These are phyloP conservation scores for Episyrphus balteatus DNA, from an alignment of 1,140 invertebrate species.

Conservation along the genomic window DNA sequence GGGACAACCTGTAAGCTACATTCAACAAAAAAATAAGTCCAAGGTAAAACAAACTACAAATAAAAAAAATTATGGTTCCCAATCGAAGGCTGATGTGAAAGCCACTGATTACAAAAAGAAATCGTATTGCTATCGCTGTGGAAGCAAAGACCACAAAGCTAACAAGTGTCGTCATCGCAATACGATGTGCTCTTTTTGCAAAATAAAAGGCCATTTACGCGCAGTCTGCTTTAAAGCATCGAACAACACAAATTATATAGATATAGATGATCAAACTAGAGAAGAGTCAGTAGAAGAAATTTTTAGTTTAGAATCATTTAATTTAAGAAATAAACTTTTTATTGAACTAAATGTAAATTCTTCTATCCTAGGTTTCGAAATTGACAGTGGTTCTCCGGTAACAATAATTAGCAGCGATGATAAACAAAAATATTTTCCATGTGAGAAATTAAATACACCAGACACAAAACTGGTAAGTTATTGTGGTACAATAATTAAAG, in stretches of 20 bases:
- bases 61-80: background rate
- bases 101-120: background rate
- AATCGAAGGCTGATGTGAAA: no score
- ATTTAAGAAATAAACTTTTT: background rate
- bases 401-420: slow-evolving; percentile 2
- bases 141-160: background rate
- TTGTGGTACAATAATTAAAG: background rate
- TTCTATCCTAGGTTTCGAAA: background rate
- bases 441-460: no score
- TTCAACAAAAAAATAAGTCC: background rate
- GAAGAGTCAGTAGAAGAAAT: slow-evolving; percentile 1
- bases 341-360: slow-evolving; percentile 2
- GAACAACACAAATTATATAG: background rate
- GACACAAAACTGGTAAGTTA: background rate
- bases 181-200: background rate
- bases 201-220: slow-evolving; percentile 5
- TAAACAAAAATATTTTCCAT: background rate
- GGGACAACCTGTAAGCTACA: background rate
- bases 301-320: background rate
- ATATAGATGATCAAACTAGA: background rate
- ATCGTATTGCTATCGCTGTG: slow-evolving; percentile 2
- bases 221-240: slow-evolving; percentile 2
- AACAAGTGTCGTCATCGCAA: slow-evolving; percentile 1
- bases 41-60: slow-evolving; percentile 1
- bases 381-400: slow-evolving; percentile 4